These are phyloP conservation scores for Aethina tumida DNA, from an alignment of 1,140 invertebrate genomes.

Conservation along the genomic window DNA sequence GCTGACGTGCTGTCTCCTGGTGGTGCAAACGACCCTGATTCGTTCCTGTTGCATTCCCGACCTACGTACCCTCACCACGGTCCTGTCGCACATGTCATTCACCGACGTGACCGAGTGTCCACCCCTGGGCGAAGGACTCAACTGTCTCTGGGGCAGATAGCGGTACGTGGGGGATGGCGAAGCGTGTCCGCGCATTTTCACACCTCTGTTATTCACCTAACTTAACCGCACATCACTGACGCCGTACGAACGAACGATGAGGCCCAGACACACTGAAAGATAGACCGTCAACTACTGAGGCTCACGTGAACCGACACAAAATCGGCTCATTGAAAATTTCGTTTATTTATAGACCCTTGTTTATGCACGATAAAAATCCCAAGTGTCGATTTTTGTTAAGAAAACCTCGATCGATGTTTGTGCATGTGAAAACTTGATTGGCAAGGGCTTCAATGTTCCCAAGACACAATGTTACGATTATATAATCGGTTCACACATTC, in stretches of 20 bases:
- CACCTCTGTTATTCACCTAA: not conserved
- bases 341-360: too few relatives aligned
- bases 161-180: slow-evolving; percentile 10
- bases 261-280: too few relatives aligned
- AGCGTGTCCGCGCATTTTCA: slow-evolving; percentile 7
- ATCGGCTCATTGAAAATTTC: too few relatives aligned
- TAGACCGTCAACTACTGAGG: too few relatives aligned
- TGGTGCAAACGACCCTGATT: slow-evolving; percentile 34
- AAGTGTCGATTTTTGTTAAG: too few relatives aligned
- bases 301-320: too few relatives aligned
- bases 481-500: too few relatives aligned
- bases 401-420: too few relatives aligned
- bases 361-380: too few relatives aligned
- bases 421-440: too few relatives aligned
- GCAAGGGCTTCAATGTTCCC: too few relatives aligned
- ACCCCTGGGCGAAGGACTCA: slow-evolving; percentile 13
- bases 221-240: not conserved
- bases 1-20: slow-evolving; percentile 32
- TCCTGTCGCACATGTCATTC: slow-evolving; percentile 26
- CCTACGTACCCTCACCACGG: slow-evolving; percentile 30
- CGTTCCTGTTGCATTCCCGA: slow-evolving; percentile 30
- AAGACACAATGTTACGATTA: too few relatives aligned
- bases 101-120: slow-evolving; percentile 14
- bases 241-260: not conserved
- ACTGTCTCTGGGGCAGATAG: slow-evolving; percentile 13